Base-by-base conservation (phyloP, 2,797 vertebrate species). In the Melanotaenia nigrans region DNA sequence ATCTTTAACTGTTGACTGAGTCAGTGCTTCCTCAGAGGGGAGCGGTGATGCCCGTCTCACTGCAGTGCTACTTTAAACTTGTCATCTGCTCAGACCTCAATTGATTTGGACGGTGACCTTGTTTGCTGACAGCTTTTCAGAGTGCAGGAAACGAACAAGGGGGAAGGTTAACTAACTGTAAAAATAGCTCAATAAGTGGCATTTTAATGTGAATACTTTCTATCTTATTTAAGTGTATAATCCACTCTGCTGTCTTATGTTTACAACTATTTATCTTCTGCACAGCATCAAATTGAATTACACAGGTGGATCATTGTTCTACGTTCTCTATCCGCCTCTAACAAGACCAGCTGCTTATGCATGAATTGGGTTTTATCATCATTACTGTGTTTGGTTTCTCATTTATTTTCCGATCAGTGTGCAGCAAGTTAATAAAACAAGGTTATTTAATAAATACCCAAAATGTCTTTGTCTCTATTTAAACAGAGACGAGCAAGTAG, bases 1-100 rank as follows among this genome's bases (percentile, higher is more conserved):
- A 69, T 68, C 22, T 0, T 25, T 47, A 63, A 73, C 59, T 53
- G 69, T n/a, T 28, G 71, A 25, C 70, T 74, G 67, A 80, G 59
- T 38, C 42, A 7, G 35, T 54, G 68, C 69, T 76, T 74, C 71
- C 66, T 70, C 55, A 54, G 63, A 63, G 49, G 28, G 57, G 28
- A 62, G 75, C 22, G 8, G 2, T 14, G 69, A 68, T 33, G 47
- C 3, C 60, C 36, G 6, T 59, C 68, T 68, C 63, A 6, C 61
- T 55, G 59, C 65, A 59, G 61, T 63, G 51, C 42, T 22, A 16
- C 71, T 79, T 67, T 40, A 62, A 47, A 77, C 55, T 32, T 24
- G 55, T 73, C 38, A 7, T 57, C 66, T 56, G 32, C 53, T 53
- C 35, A 20, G 30, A 51, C 35, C 14, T 56, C 36, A 28, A 38